phyloP scores from a whole-genome alignment of 2,888 invertebrate genomes.

The Drosophila prolongata region DNA sequence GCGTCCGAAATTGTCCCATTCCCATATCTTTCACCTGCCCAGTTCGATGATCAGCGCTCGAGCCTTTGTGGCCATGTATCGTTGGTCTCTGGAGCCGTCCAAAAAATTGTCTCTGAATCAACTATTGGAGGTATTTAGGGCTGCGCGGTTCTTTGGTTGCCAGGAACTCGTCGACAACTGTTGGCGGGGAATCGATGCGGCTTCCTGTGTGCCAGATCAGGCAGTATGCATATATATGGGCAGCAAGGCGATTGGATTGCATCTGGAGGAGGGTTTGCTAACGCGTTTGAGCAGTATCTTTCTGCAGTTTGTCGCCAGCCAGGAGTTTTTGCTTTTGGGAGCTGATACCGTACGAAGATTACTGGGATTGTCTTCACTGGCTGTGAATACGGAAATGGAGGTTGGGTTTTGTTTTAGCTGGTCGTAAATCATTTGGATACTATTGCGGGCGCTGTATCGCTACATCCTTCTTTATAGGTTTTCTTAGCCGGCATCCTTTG shows the following conservation, averaged over 20 bases:
- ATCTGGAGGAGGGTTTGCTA: slow-evolving; percentile 10
- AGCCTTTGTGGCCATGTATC: slow-evolving; percentile 36
- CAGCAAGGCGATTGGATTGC: not conserved
- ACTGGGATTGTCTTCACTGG: slow-evolving; percentile 9
- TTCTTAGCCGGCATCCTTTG: slow-evolving; percentile 28
- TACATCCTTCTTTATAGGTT: slow-evolving; percentile 18
- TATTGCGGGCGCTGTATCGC: too few species aligned
- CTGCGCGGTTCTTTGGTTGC: slow-evolving; percentile 29
- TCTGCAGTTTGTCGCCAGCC: slow-evolving; percentile 25
- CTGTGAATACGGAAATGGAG: slow-evolving; percentile 53
- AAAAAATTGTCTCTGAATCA: not conserved
- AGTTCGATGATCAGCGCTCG: slow-evolving; percentile 11
- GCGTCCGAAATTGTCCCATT: not conserved
- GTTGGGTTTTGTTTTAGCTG: slow-evolving; percentile 17
- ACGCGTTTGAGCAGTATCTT: slow-evolving; percentile 22
- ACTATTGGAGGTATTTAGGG: slow-evolving; percentile 29
- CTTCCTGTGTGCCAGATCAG: not conserved
- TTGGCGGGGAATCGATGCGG: slow-evolving; percentile 10
- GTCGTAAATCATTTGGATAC: too few species aligned
- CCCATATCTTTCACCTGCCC: slow-evolving; percentile 30
- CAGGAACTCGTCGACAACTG: slow-evolving; percentile 9
- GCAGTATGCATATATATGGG: not conserved
- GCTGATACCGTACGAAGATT: not conserved
- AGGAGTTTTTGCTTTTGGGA: slow-evolving; percentile 16
- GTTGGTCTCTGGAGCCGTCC: slow-evolving; percentile 35